These are phyloP conservation scores for Sinodicranocentrus sp. DNA, from an alignment of 2,888 invertebrate species.

Conservation along the genomic window DNA sequence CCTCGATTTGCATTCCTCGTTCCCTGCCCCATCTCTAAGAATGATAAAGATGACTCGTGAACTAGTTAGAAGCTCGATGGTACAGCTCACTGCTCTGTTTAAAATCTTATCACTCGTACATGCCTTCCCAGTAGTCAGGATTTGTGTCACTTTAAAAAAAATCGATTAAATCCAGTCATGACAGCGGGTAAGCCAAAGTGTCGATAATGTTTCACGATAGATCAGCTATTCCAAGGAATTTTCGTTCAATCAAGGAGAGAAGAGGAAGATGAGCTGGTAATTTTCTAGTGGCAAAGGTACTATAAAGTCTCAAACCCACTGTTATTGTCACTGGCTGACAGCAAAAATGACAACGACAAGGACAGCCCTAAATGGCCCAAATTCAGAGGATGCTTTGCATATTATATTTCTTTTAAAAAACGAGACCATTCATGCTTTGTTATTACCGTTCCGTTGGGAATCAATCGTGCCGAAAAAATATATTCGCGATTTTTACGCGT, in stretches of 20 bases:
- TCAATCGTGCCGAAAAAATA: slow-evolving; percentile 31
- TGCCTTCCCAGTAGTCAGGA: background rate
- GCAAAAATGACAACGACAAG: background rate
- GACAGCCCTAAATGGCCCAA: slow-evolving; percentile 12
- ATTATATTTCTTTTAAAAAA: background rate
- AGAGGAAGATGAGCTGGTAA: no score
- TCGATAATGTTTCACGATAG: no score
- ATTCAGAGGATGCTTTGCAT: background rate
- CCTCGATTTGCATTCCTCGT: background rate
- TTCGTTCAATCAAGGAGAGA: background rate
- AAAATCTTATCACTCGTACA: background rate
- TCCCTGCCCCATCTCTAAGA: background rate
- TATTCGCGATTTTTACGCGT: background rate
- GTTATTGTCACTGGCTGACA: no score
- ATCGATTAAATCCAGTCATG: slow-evolving; percentile 20
- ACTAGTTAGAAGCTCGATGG: no score
- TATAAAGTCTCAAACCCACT: no score
- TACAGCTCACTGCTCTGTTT: background rate
- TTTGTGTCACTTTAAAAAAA: slow-evolving; percentile 1
- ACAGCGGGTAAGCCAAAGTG: background rate
- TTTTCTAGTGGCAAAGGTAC: no score
- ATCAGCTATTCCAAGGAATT: no score
- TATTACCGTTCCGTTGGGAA: slow-evolving; percentile 16
- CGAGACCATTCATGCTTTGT: background rate
- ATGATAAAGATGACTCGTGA: no score